Percentiles rank a stretch among this genome's conserved stretches.
These are phyloP conservation scores for Corythaixoides concolor DNA, from an alignment of 2,113 vertebrate genomes.

Conservation along the genomic window DNA sequence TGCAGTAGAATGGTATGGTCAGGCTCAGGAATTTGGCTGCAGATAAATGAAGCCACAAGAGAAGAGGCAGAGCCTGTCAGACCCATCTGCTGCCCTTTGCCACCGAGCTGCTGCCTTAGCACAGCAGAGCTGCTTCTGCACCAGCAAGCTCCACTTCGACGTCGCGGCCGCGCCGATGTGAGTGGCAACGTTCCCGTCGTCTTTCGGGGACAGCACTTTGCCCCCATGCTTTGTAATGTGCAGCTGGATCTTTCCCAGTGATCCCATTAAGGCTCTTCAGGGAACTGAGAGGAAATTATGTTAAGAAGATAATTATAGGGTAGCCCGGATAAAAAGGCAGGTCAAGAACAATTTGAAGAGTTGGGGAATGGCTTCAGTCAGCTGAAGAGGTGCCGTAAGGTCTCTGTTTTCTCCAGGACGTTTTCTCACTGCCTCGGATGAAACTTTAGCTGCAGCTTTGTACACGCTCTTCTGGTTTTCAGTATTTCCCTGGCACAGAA, in stretches of 20 bases:
- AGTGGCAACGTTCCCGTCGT: not conserved
- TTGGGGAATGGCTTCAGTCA: not conserved
- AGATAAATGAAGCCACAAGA: not conserved
- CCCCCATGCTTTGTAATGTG: not conserved
- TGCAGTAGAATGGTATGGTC: not conserved
- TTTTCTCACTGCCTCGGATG: not conserved
- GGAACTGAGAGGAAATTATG: conserved; percentile 9
- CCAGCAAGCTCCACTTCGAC: not conserved
- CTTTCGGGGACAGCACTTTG: not conserved
- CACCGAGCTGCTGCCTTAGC: not conserved
- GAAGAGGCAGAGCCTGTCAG: not conserved
- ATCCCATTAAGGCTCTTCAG: conserved; percentile 48
- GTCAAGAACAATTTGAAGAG: conserved; percentile 39
- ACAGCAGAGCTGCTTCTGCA: not conserved
- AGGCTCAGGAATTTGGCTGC: not conserved
- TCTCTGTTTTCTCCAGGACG: not conserved
- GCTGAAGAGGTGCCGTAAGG: not conserved
- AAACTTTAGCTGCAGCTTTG: not conserved
- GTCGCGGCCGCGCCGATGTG: fast-evolving
- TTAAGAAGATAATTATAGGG: conserved; percentile 26
- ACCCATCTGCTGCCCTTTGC: not conserved
- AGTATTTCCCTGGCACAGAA: not conserved
- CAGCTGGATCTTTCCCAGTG: conserved; percentile 47
- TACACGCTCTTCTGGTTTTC: not conserved
- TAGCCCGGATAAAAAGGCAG: not conserved